phyloP scores from a whole-genome alignment of 1,140 invertebrate species.

The Panonychus citri region DNA sequence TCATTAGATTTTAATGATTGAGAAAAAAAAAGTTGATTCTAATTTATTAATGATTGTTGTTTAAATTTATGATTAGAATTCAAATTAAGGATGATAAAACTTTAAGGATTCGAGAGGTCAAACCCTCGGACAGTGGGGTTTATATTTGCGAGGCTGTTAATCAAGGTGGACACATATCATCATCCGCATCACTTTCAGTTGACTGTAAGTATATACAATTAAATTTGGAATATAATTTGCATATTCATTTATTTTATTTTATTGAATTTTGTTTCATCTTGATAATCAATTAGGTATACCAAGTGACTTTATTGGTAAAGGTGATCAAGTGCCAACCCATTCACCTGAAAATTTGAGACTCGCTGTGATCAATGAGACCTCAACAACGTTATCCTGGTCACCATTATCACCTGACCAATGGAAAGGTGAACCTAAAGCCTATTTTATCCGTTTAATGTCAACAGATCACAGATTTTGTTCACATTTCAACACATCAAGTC shows the following conservation, averaged over 20 bases:
- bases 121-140: neutral
- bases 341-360: neutral
- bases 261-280: too few species aligned
- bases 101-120: neutral
- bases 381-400: neutral
- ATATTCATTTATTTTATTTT: too few species aligned
- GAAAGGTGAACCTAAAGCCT: neutral
- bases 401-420: neutral
- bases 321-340: too few species aligned
- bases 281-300: too few species aligned
- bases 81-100: neutral
- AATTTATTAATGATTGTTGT: too few species aligned
- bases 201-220: neutral
- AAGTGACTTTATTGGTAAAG: too few species aligned
- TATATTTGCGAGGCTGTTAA: constrained; percentile 2
- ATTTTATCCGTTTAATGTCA: neutral
- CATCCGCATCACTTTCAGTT: neutral
- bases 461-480: neutral
- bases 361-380: neutral
- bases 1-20: too few species aligned
- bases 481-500: neutral
- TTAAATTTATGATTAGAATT: neutral
- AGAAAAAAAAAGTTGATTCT: too few species aligned
- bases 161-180: neutral
- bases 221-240: too few species aligned